These are phyloP conservation scores for Choreutis nemorana DNA, from an alignment of 2,888 invertebrate genomes.

Conservation along the genomic window DNA sequence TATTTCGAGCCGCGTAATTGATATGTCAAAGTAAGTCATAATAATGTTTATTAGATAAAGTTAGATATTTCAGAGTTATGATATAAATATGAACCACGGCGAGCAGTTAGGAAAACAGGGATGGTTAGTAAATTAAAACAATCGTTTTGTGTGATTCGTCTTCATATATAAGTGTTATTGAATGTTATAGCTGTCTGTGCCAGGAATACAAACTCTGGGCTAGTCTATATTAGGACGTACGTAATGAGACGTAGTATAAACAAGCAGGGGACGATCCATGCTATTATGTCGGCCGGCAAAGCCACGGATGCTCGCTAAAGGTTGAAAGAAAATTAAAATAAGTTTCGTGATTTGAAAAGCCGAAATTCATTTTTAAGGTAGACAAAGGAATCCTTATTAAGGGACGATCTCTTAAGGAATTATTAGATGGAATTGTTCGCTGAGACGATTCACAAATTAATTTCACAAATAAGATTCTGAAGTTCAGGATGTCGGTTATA, in stretches of 20 bases:
- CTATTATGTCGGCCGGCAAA: conserved; percentile 17
- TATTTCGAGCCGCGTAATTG: conserved; percentile 65
- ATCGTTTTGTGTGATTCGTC: conserved; percentile 57
- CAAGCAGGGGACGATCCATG: conserved; percentile 24
- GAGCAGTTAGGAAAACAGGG: conserved; percentile 65
- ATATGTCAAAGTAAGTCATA: conserved; percentile 66
- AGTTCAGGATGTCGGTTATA: conserved; percentile 27
- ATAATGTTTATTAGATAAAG: conserved; percentile 58
- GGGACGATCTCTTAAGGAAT: conserved; percentile 34
- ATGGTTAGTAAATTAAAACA: conserved; percentile 48
- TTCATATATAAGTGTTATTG: conserved; percentile 61
- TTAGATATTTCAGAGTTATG: conserved; percentile 56
- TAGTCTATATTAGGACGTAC: conserved; percentile 43
- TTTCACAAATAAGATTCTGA: conserved; percentile 38
- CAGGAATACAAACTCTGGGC: conserved; percentile 37
- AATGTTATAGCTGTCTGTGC: conserved; percentile 55
- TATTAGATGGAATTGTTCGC: conserved; percentile 51
- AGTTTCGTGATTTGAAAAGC: conserved; percentile 1
- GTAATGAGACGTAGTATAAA: conserved; percentile 25
- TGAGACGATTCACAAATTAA: conserved; percentile 24
- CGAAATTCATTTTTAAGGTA: neutral
- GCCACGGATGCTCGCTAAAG: conserved; percentile 49
- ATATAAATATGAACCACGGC: conserved; percentile 49
- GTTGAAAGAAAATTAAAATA: conserved; percentile 37
- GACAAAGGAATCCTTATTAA: neutral